Evolutionary conservation across 2,797 vertebrate species (phyloP), one percentile per base, ranked within the genome.

Genomic region (Megalops cyprinoides): DNA sequence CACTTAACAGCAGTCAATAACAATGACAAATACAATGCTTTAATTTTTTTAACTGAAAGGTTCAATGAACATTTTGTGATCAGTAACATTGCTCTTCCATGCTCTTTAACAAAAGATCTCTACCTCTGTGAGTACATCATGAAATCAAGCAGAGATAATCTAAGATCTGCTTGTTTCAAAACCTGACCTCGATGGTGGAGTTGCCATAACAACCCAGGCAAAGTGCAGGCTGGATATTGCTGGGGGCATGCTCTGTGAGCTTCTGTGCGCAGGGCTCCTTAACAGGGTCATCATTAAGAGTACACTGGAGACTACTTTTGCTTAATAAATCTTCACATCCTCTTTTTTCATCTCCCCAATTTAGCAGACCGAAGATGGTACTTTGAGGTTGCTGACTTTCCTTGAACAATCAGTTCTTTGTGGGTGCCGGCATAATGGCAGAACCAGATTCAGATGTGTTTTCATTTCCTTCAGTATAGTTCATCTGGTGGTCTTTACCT

Each of bases 121-220:
- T 31, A 65, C 15, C 15, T 31, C 31, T 28, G 6, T 31, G 10
- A 65, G 28, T 49, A 75, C 14, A 51, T 75, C 10, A 31, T 31
- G 48, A 49, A 51, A 53, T 42, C 15, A 51, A 18, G 74, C 74
- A 51, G 28, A 51, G 6, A 15, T 51, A 51, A n/a, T 31, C 25
- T 31, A 51, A 49, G 49, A 9, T 75, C 15, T 10, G 14, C 46
- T 51, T 75, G 48, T 75, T 51, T 51, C 25, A 42, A 49, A 75
- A 49, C 31, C 25, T 18, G 49, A 53, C 49, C 46, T 75, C 28
- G 25, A 53, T 28, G 31, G 28, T 49, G 74, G 48, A 75, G 74
- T 75, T 75, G 74, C 74, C 74, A 75, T 75, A 75, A 75, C 74
- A 53, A 75, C 74, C 74, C 10, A 8, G 48, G 8, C 37, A 51